These are phyloP conservation scores for Apotomis turbidana DNA, from an alignment of 2,888 invertebrate genomes.

Conservation along the genomic window DNA sequence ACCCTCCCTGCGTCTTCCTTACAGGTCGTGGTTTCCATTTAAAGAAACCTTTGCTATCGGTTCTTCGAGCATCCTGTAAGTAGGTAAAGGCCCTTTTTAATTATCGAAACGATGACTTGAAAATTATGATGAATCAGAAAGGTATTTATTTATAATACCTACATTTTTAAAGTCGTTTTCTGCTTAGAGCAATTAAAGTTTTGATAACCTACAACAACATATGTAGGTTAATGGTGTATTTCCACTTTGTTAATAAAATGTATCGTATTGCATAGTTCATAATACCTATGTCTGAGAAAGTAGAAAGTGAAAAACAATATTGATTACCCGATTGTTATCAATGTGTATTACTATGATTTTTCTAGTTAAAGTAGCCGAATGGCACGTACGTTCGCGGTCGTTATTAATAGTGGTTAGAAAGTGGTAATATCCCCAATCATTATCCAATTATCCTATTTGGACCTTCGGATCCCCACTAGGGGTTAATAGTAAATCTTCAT, in stretches of 20 bases:
- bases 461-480: constrained; percentile 1
- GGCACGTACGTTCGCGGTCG: constrained; percentile 11
- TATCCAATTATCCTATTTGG: constrained; percentile 11
- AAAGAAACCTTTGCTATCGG: too few species aligned
- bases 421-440: constrained; percentile 15
- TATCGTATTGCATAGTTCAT: constrained; percentile 33
- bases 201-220: too few species aligned
- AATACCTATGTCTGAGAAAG: constrained; percentile 16
- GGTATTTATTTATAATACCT: too few species aligned
- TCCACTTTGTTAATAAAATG: constrained; percentile 41
- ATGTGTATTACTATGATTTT: constrained; percentile 16
- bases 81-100: too few species aligned
- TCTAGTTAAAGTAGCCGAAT: constrained; percentile 15
- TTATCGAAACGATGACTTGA: too few species aligned
- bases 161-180: too few species aligned
- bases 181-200: too few species aligned
- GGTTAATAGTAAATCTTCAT: background rate
- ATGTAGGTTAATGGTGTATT: constrained; percentile 15
- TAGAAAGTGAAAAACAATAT: constrained; percentile 29
- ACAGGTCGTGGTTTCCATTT: too few species aligned
- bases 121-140: too few species aligned
- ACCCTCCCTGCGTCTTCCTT: too few species aligned
- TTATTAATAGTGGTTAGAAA: constrained; percentile 8
- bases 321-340: constrained; percentile 13
- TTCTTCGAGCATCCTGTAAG: too few species aligned